These are phyloP conservation scores for Sisor rabdophorus DNA, from an alignment of 2,113 vertebrate genomes.

Conservation along the genomic window DNA sequence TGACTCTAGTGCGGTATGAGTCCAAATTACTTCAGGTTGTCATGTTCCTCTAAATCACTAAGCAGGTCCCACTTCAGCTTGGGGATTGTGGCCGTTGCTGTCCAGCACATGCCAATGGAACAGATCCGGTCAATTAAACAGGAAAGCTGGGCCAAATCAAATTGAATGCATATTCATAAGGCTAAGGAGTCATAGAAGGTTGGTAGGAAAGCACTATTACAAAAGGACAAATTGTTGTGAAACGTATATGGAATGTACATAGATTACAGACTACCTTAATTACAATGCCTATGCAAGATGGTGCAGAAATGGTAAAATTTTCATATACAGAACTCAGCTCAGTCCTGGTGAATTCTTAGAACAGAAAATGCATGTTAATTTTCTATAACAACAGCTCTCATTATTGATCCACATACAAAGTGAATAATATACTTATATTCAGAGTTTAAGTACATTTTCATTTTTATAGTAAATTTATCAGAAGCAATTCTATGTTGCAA, in stretches of 20 bases:
- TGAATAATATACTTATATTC: not conserved
- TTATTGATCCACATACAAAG: not conserved
- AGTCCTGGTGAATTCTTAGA: too few relatives aligned
- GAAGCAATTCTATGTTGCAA: not conserved
- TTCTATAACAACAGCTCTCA: not conserved
- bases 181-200: not conserved
- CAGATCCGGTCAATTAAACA: conserved; percentile 18
- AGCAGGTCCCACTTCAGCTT: conserved; percentile 18
- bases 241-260: not conserved
- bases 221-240: too few relatives aligned
- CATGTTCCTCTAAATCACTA: conserved; percentile 33
- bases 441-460: too few relatives aligned
- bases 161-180: conserved; percentile 3
- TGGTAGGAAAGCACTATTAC: not conserved
- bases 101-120: not conserved
- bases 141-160: conserved; percentile 3
- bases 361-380: too few relatives aligned
- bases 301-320: too few relatives aligned
- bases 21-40: conserved; percentile 25
- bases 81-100: conserved; percentile 3
- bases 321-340: not conserved
- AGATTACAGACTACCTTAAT: not conserved
- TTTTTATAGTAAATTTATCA: too few relatives aligned
- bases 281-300: too few relatives aligned
- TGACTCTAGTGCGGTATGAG: conserved; percentile 4